Base-by-base conservation (phyloP, 2,888 invertebrate species). In the Strigamia maritima region DNA sequence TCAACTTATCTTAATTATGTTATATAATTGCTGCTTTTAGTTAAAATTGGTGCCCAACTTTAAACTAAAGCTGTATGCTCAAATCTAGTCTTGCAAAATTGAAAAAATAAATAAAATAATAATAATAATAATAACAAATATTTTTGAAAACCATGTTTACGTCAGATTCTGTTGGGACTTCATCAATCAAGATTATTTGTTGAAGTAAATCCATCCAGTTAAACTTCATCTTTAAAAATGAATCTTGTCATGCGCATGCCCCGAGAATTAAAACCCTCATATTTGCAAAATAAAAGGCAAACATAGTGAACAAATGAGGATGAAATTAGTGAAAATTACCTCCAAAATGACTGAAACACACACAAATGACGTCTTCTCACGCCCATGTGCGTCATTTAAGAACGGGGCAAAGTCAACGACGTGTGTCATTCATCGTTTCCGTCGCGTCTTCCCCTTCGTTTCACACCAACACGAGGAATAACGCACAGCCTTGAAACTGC, bases 1-100 rank as follows among this genome's bases (percentile, higher is more conserved):
- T 70, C 70, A 70, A 70, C 70, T 70, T 70, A 70, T 70, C 70
- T 70, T 70, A 28, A 70, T 70, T 70, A 70, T 70, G 14, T 26
- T 70, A 19, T 1, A 26, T 70, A 70, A 54, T 54, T 54, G 54
- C 19, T 44, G 2, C 44, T 44, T 14, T 44, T 14, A 12, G 19
- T 54, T 54, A 28, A 26, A 70, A 70, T 6, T 70, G n/a, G n/a
- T 70, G 70, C 7, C 0, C n/a, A n/a, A n/a, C 19, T 22, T 6
- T 54, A 54, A 54, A 54, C 22, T n/a, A 6, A 19, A 54, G 54
- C 16, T 22, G 22, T 7, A 19, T 44, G 1, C 3, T 44, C 3
- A 44, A 14, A 19, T 44, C 3, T 54, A 19, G 16, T 54, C 19
- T 54, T 4, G 1, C n/a, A 2, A 54, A 54, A 19, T 54, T 54